Evolutionary conservation across 2,888 invertebrate genomes (phyloP).

Genomic region (Lasius fuliginosus): DNA sequence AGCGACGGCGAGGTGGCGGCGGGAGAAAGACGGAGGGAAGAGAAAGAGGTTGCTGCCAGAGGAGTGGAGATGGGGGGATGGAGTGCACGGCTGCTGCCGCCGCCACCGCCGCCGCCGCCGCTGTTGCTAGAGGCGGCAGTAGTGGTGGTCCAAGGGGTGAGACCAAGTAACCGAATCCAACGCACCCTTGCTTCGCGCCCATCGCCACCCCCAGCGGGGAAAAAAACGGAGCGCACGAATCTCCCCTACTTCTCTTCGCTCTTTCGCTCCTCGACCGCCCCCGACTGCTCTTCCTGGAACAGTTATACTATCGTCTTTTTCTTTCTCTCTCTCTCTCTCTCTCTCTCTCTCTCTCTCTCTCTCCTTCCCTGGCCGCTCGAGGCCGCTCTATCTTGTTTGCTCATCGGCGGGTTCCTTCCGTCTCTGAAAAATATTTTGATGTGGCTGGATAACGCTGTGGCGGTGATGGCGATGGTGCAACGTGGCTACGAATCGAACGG

Average conservation of each 20-base stretch:
- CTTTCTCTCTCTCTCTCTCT: conserved; percentile 58
- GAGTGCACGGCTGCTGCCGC: conserved; percentile 66
- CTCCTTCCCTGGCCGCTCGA: neutral
- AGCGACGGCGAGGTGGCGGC: conserved; percentile 51
- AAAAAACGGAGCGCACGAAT: conserved; percentile 81
- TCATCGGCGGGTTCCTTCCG: conserved; percentile 73
- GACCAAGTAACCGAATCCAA: conserved; percentile 86
- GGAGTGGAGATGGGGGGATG: conserved; percentile 46
- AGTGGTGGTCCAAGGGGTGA: conserved; percentile 79
- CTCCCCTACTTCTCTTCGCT: conserved; percentile 71
- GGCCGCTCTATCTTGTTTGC: conserved; percentile 61
- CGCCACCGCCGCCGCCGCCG: conserved; percentile 45
- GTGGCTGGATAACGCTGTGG: conserved; percentile 52
- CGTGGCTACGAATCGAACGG: conserved; percentile 47
- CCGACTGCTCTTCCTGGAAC: conserved; percentile 74
- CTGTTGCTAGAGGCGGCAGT: conserved; percentile 68
- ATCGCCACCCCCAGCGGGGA: conserved; percentile 70
- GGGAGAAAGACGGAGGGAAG: conserved; percentile 56
- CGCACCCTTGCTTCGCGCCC: conserved; percentile 82
- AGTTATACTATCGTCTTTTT: conserved; percentile 53
- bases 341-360: conserved; percentile 47
- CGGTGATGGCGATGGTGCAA: conserved; percentile 42
- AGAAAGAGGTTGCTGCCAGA: conserved; percentile 43
- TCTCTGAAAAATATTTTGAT: conserved; percentile 77
- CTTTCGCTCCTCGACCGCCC: conserved; percentile 63